Conservation (phyloP, 2,888 invertebrate species). For the Nemapogon koenigi region DNA sequence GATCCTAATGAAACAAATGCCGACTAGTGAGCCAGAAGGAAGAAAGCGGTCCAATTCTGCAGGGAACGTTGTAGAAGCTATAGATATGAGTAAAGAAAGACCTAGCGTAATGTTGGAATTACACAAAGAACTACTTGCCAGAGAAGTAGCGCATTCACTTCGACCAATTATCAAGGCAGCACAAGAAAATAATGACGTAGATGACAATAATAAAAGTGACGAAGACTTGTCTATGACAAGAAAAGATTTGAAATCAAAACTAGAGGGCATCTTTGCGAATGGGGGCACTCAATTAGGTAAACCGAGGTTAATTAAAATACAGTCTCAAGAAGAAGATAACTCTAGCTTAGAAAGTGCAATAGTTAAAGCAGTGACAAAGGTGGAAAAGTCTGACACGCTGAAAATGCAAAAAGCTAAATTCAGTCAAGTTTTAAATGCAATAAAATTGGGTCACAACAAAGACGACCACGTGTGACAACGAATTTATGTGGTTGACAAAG, state of each 20-base stretch:
- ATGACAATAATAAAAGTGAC: conserved; percentile 21
- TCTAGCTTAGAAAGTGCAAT: conserved; percentile 40
- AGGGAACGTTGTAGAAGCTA: conserved; percentile 33
- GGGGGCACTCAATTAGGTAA: conserved; percentile 40
- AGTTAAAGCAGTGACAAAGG: conserved; percentile 32
- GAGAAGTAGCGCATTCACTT: conserved; percentile 29
- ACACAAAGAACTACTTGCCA: conserved; percentile 39
- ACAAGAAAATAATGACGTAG: conserved; percentile 21
- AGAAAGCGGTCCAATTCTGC: conserved; percentile 43
- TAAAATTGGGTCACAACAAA: conserved; percentile 41
- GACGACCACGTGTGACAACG: conserved; percentile 34
- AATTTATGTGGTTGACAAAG: background rate
- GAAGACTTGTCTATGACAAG: conserved; percentile 36
- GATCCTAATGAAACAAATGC: conserved; percentile 18
- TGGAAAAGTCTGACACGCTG: conserved; percentile 52
- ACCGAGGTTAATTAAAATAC: conserved; percentile 40
- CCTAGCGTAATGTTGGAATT: conserved; percentile 36
- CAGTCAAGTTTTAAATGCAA: conserved; percentile 48
- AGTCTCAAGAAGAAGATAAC: conserved; percentile 44
- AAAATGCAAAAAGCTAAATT: conserved; percentile 49
- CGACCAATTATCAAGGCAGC: conserved; percentile 24
- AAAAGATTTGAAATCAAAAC: conserved; percentile 45
- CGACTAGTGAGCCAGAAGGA: conserved; percentile 31
- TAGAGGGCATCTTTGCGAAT: conserved; percentile 43
- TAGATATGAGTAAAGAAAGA: conserved; percentile 25